phyloP scores from a whole-genome alignment of 2,797 vertebrate genomes.

The Peromyscus eremicus region DNA sequence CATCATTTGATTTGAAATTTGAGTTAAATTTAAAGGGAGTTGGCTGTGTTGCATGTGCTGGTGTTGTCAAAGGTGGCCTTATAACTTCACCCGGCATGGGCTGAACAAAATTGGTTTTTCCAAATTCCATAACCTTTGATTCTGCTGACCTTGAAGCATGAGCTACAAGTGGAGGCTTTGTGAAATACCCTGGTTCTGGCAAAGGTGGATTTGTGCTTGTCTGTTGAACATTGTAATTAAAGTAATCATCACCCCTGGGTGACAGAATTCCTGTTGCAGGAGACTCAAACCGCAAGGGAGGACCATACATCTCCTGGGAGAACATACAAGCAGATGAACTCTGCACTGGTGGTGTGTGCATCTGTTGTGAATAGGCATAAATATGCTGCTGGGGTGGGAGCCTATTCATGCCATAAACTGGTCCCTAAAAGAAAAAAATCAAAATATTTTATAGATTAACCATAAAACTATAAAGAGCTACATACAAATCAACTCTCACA shows the following conservation, averaged over 20 bases:
- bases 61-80: slow-evolving; percentile 90
- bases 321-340: slow-evolving; percentile 95
- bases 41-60: slow-evolving; percentile 86
- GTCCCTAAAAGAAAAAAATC: slow-evolving; percentile 88
- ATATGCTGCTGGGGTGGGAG: slow-evolving; percentile 96
- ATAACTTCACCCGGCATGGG: slow-evolving; percentile 90
- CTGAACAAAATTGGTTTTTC: slow-evolving; percentile 93
- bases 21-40: slow-evolving; percentile 97
- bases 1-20: slow-evolving; percentile 98
- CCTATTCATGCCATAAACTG: slow-evolving; percentile 95
- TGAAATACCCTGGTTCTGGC: slow-evolving; percentile 98
- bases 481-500: slow-evolving; percentile 53
- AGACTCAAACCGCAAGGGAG: slow-evolving; percentile 95
- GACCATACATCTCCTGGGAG: slow-evolving; percentile 94
- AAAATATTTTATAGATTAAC: slow-evolving; percentile 34
- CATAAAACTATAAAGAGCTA: slow-evolving; percentile 37
- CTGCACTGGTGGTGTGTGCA: slow-evolving; percentile 96
- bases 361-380: slow-evolving; percentile 95
- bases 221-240: slow-evolving; percentile 92
- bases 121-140: slow-evolving; percentile 92
- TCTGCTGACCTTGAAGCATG: slow-evolving; percentile 91
- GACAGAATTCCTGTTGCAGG: slow-evolving; percentile 94
- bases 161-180: slow-evolving; percentile 91
- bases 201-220: slow-evolving; percentile 94
- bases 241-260: slow-evolving; percentile 96